These are phyloP conservation scores for Caenorhabditis auriculariae DNA, from an alignment of 2,888 invertebrate species.

Conservation along the genomic window DNA sequence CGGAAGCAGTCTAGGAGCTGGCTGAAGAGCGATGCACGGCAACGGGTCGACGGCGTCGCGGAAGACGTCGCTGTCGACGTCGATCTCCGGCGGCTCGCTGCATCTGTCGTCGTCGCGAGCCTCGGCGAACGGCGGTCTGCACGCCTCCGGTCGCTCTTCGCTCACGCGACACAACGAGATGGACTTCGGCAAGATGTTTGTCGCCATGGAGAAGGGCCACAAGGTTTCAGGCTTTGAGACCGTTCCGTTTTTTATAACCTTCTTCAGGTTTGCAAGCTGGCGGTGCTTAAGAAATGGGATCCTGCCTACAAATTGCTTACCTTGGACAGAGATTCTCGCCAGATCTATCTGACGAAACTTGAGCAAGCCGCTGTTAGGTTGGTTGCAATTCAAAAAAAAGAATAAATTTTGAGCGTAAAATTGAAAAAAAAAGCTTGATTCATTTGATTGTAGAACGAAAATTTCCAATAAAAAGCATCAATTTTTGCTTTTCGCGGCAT, in stretches of 20 bases:
- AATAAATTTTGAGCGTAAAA: too few species aligned
- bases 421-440: too few species aligned
- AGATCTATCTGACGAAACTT: constrained; percentile 45
- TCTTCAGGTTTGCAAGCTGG: constrained; percentile 54
- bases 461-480: neutral
- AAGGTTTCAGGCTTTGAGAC: constrained; percentile 24
- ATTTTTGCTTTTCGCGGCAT: neutral
- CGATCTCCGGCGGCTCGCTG: constrained; percentile 10
- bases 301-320: constrained; percentile 48
- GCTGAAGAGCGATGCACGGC: too few species aligned
- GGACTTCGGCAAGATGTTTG: constrained; percentile 50
- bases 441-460: too few species aligned
- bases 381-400: neutral
- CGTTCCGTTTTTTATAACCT: neutral
- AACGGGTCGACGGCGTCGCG: constrained; percentile 14
- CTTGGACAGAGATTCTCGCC: constrained; percentile 52
- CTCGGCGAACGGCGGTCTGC: constrained; percentile 10
- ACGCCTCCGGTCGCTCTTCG: constrained; percentile 6
- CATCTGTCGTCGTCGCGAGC: constrained; percentile 20
- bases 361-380: constrained; percentile 35
- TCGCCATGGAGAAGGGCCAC: constrained; percentile 55
- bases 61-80: constrained; percentile 12
- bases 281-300: constrained; percentile 59
- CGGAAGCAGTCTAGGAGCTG: neutral
- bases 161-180: constrained; percentile 35